A percentile compares a stretch with the other conserved stretches of the same genome.
These are phyloP conservation scores for Ostrea edulis DNA, from an alignment of 1,140 invertebrate species.

Conservation along the genomic window DNA sequence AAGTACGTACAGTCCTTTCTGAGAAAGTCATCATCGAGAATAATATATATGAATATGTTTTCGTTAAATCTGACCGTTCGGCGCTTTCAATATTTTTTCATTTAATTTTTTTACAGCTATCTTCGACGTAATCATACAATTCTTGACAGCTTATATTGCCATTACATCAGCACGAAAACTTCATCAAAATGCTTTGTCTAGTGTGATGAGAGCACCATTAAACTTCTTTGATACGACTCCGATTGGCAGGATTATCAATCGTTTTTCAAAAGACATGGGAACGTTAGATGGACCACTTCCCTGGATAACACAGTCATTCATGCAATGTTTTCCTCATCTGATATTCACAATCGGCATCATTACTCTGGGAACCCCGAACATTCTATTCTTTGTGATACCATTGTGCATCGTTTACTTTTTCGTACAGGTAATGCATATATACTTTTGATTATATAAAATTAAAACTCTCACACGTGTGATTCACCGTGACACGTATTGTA, in stretches of 20 bases:
- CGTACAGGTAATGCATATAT: background rate
- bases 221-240: constrained; percentile 85
- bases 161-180: background rate
- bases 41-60: background rate
- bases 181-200: background rate
- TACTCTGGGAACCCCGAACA: background rate
- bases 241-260: constrained; percentile 83
- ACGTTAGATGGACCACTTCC: constrained; percentile 68
- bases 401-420: background rate
- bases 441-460: background rate
- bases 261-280: constrained; percentile 83
- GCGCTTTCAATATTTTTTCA: background rate
- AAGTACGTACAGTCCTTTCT: background rate
- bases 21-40: background rate
- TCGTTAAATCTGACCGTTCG: background rate
- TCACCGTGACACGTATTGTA: too few relatives aligned
- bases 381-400: constrained; percentile 7
- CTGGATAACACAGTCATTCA: background rate
- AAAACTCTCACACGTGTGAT: background rate
- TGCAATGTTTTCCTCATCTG: background rate
- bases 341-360: background rate
- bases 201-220: constrained; percentile 78
- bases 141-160: background rate
- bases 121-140: background rate
- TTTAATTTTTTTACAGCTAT: background rate